These are phyloP conservation scores for Formica selysi DNA, from an alignment of 1,140 invertebrate genomes.

Conservation along the genomic window DNA sequence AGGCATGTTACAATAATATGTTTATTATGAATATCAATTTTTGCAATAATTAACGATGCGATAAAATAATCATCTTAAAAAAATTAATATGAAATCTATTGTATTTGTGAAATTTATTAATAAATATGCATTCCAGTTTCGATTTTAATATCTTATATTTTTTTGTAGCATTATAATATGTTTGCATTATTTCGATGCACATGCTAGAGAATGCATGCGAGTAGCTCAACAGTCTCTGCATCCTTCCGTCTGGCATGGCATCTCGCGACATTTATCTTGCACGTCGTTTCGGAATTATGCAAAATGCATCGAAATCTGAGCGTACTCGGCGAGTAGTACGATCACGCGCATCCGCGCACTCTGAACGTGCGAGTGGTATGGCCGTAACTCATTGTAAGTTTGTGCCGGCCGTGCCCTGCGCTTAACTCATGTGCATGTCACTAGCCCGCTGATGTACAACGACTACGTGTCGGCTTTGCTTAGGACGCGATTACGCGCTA, in stretches of 20 bases:
- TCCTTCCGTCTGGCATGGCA: neutral
- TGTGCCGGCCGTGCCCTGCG: slow-evolving; percentile 24
- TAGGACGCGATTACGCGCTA: slow-evolving; percentile 60
- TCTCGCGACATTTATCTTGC: slow-evolving; percentile 32
- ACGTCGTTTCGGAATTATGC: slow-evolving; percentile 67
- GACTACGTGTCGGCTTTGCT: slow-evolving; percentile 49
- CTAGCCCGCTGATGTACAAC: slow-evolving; percentile 48
- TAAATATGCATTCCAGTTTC: too few relatives aligned
- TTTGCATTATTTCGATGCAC: neutral
- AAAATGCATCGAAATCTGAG: slow-evolving; percentile 66
- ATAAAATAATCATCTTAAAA: neutral
- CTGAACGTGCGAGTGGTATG: slow-evolving; percentile 42
- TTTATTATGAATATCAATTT: neutral
- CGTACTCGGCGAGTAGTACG: slow-evolving; percentile 31
- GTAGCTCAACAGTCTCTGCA: neutral
- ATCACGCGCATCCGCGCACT: slow-evolving; percentile 24
- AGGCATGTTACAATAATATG: neutral
- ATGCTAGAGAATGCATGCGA: neutral
- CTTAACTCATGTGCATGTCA: slow-evolving; percentile 54
- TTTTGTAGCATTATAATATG: neutral
- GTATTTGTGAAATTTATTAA: too few relatives aligned
- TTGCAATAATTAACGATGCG: neutral
- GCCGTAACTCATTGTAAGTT: slow-evolving; percentile 49
- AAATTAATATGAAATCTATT: neutral
- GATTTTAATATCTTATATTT: too few relatives aligned